Conservation (phyloP, 2,797 vertebrate species). For the Ambastaia sidthimunki region DNA sequence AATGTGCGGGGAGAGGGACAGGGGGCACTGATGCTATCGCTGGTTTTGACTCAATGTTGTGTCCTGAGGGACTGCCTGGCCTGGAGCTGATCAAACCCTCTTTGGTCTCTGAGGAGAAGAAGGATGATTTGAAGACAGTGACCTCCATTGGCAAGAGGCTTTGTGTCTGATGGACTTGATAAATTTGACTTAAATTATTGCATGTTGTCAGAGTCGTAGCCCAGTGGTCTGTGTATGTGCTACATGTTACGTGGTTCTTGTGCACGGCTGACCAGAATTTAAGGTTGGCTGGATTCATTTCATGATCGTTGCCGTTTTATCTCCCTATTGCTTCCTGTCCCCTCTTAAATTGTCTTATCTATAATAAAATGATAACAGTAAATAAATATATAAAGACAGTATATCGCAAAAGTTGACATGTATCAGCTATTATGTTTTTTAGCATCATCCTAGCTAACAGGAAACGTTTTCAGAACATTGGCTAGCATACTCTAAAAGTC, state of each 20-base stretch:
- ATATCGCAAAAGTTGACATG: neutral
- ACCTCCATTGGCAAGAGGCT: constrained; percentile 27
- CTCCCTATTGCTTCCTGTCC: neutral
- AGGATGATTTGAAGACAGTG: constrained; percentile 44
- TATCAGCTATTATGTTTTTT: neutral
- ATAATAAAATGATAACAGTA: neutral
- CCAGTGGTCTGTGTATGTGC: constrained; percentile 29
- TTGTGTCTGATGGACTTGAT: constrained; percentile 42
- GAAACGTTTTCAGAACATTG: no score
- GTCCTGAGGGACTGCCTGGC: constrained; percentile 59
- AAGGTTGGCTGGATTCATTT: neutral
- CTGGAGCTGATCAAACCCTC: constrained; percentile 53
- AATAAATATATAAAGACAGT: neutral
- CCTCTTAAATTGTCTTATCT: neutral
- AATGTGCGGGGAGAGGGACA: constrained; percentile 43
- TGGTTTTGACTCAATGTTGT: constrained; percentile 36
- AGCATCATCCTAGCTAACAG: neutral
- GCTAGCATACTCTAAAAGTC: no score
- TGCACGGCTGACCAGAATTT: neutral
- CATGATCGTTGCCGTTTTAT: neutral
- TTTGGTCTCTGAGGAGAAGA: constrained; percentile 39
- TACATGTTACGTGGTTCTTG: neutral
- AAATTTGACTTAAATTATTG: constrained; percentile 34
- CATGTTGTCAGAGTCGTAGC: no score
- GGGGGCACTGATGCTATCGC: constrained; percentile 66